Percentiles rank a stretch among this genome's conserved stretches.
phyloP scores from a whole-genome alignment of 2,113 vertebrate genomes.

The Nansenia antarctica region DNA sequence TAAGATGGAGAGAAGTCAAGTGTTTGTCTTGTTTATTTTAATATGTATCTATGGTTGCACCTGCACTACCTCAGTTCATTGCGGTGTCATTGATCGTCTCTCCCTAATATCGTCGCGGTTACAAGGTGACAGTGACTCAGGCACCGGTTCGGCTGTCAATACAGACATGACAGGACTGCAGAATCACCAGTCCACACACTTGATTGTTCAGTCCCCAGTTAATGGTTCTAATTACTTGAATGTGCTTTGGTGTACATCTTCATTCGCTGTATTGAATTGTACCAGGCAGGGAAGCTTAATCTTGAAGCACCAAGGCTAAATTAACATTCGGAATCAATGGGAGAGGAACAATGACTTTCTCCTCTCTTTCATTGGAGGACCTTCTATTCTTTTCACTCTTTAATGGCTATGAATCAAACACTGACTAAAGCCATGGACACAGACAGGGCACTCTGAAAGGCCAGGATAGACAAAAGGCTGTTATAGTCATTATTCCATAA shows the following conservation, averaged over 20 bases:
- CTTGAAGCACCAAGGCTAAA: slow-evolving; percentile 34
- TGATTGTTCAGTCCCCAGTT: slow-evolving; percentile 19
- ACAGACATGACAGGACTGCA: slow-evolving; percentile 15
- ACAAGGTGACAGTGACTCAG: slow-evolving; percentile 1
- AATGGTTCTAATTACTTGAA: slow-evolving; percentile 38
- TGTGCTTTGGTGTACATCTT: slow-evolving; percentile 16
- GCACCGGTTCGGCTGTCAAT: slow-evolving; percentile 12
- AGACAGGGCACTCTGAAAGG: slow-evolving; percentile 6
- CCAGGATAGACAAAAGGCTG: slow-evolving; percentile 29
- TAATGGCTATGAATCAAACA: slow-evolving; percentile 42
- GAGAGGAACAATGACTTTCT: slow-evolving; percentile 22
- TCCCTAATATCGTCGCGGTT: background rate
- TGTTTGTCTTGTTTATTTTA: no score
- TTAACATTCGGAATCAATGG: slow-evolving; percentile 38
- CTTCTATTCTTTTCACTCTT: slow-evolving; percentile 34
- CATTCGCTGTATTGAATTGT: slow-evolving; percentile 26
- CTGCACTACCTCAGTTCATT: no score
- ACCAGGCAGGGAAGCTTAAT: slow-evolving; percentile 23
- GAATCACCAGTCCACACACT: slow-evolving; percentile 11
- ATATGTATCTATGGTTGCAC: no score
- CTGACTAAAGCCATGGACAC: slow-evolving; percentile 11
- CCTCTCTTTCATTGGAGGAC: slow-evolving; percentile 22
- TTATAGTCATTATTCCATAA: slow-evolving; percentile 33
- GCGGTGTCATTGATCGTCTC: no score
- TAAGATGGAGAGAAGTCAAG: background rate